phyloP scores from a whole-genome alignment of 2,113 vertebrate genomes.

The Strigops habroptila region DNA sequence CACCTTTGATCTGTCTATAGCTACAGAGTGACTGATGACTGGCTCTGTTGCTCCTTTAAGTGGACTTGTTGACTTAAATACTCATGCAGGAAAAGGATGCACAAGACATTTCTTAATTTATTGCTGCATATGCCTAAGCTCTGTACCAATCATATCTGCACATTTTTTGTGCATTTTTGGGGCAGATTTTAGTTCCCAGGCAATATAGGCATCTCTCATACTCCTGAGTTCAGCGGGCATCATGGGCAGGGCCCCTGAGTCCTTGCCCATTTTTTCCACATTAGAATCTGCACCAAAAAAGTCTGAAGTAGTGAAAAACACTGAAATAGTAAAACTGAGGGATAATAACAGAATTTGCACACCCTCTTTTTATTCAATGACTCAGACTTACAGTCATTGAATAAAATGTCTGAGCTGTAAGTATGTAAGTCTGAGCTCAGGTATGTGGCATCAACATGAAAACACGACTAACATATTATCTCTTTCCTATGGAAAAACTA shows the following conservation, averaged over 20 bases:
- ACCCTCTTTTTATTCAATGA: not conserved
- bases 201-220: not conserved
- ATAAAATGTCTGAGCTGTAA: too few species aligned
- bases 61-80: not conserved
- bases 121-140: not conserved
- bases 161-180: not conserved
- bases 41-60: not conserved
- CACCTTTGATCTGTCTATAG: not conserved
- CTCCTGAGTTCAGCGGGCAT: not conserved
- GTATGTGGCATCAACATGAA: not conserved
- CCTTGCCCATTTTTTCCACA: not conserved
- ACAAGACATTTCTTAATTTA: not conserved
- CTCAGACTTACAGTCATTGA: too few species aligned
- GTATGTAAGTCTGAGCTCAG: not conserved
- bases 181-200: not conserved
- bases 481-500: not conserved
- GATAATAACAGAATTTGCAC: not conserved
- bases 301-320: not conserved
- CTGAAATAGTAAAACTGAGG: not conserved
- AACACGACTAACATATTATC: not conserved
- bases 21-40: not conserved
- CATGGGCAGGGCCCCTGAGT: accelerated
- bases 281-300: not conserved
- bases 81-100: not conserved
- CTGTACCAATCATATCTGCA: not conserved